A percentile compares a stretch with the other conserved stretches of the same genome.
Conservation (phyloP, 2,113 vertebrate species). For the Rhadina sibilatrix region DNA sequence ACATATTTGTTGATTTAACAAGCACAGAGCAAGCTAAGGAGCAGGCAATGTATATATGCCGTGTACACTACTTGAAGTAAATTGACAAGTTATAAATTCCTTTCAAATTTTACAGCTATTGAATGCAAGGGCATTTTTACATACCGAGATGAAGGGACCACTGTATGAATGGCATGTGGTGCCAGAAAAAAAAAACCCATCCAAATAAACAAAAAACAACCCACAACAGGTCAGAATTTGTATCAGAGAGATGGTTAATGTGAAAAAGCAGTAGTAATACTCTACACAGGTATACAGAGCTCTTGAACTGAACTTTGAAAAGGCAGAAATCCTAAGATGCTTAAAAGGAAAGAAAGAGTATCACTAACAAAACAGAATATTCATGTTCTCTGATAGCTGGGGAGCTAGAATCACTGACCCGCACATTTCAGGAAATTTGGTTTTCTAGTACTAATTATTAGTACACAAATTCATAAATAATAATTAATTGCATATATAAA, state of each 20-base stretch:
- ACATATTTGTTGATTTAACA: not conserved
- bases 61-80: not conserved
- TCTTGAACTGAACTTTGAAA: not conserved
- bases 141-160: not conserved
- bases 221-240: not conserved
- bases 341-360: not conserved
- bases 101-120: not conserved
- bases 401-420: not conserved
- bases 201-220: not conserved
- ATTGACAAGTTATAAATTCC: not conserved
- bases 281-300: not conserved
- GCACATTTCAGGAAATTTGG: not conserved
- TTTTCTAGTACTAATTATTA: not conserved
- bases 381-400: not conserved
- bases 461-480: not conserved
- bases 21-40: not conserved
- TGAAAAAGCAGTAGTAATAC: not conserved
- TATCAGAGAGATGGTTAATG: not conserved
- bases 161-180: not conserved
- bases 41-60: not conserved
- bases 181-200: not conserved
- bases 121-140: not conserved
- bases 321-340: not conserved
- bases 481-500: not conserved
- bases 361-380: not conserved